phyloP scores from a whole-genome alignment of 2,113 vertebrate genomes.

The Tetrax tetrax region DNA sequence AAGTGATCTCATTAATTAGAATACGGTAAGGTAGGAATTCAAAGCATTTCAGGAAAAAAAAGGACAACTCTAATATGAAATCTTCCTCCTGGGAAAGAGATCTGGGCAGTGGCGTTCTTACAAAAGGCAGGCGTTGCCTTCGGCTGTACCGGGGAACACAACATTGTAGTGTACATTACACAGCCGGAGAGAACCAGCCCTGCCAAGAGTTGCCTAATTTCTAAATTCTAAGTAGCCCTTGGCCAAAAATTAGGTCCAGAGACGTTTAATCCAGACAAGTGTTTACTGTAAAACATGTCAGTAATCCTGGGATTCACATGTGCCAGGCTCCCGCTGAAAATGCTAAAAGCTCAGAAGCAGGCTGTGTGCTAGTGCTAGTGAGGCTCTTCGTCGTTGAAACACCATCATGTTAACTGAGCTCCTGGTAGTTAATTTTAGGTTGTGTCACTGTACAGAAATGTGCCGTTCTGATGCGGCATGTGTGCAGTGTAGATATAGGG shows the following conservation, averaged over 20 bases:
- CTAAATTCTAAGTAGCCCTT: neutral
- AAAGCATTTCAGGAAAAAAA: neutral
- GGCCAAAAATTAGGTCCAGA: neutral
- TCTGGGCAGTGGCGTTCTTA: neutral
- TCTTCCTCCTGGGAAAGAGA: neutral
- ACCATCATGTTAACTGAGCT: neutral
- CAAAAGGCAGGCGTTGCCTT: neutral
- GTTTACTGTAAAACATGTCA: neutral
- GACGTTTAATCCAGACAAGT: neutral
- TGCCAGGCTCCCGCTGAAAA: neutral
- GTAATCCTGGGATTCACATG: neutral
- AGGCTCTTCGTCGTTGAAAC: neutral
- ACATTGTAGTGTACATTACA: accelerated
- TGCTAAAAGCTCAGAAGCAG: neutral
- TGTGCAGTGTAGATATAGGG: neutral
- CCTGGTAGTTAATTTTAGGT: neutral
- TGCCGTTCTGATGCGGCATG: neutral
- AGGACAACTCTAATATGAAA: neutral
- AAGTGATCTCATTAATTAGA: neutral
- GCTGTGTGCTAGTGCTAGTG: neutral
- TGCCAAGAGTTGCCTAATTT: neutral
- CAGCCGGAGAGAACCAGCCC: neutral
- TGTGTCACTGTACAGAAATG: neutral
- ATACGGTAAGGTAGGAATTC: neutral
- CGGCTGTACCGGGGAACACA: neutral